Base-by-base conservation (phyloP, 2,888 invertebrate species). In the Blera fallax region DNA sequence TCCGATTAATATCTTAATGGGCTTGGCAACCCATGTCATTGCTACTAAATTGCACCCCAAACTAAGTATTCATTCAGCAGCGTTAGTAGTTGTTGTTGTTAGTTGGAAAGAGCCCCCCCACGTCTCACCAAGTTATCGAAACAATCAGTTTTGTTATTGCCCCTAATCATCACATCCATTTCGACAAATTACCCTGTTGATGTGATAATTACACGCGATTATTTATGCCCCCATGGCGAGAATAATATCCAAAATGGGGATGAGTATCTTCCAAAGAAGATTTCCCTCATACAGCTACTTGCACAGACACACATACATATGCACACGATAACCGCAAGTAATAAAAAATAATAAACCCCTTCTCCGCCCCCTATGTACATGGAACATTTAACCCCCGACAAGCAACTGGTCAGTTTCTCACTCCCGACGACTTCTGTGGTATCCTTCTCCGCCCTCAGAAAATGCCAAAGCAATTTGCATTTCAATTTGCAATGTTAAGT, bases 121-220 rank as follows among this genome's bases (percentile, higher is more conserved):
- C 21, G 1, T 32, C 34, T 5, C 65, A n/a, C 37, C 16, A 21
- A 69, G 16, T 56, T 72, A 85, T 83, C 72, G 60, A 69, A 79
- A 69, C 76, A 85, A 81, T 85, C 85, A 81, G 60, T 76, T 80
- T 32, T 48, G 76, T 72, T 77, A 85, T 72, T 76, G 58, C 58
- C 60, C 65, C 76, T 72, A 76, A 85, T 85, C 80, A 85, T 81
- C 85, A 50, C 76, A 82, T 65, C 52, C 80, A 76, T 65, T 84
- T 81, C 76, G 80, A 81, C 81, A 85, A 85, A 85, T 85, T 81
- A 67, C 85, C 76, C 72, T 81, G 85, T 70, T 85, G 85, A 85
- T 85, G 85, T 81, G 85, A 81, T 85, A 85, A 85, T 85, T 81
- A 81, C 85, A 81, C 81, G 85, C 85, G 80, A 85, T 85, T 85